Evolutionary conservation across 2,113 vertebrate species (phyloP), one percentile per base, ranked within the genome.

Genomic region (Lota lota): DNA sequence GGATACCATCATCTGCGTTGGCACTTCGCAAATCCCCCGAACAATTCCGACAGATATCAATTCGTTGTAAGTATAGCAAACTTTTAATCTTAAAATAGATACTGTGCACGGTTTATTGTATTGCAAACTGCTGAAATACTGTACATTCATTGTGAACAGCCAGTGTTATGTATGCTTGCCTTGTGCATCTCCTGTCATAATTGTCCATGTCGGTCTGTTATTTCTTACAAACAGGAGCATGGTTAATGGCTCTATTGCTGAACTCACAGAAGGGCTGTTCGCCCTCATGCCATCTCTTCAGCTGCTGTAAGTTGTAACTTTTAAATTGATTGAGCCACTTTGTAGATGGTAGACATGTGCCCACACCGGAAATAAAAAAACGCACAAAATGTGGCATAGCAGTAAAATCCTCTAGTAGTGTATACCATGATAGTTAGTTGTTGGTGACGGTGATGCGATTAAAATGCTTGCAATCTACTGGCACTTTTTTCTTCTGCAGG

Each of bases 261-360:
- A 98, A 91, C 94, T 98, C 74, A 94, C 94, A 83, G 96, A 98
- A 86, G 94, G 93, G 54, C 96, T 96, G 94, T 98, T 99, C 87
- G 92, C 95, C 28, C 95, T 98, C 53, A 93, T 99, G 91, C 96
- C 97, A 59, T 96, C 95, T 65, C 87, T 98, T 75, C 96, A 98
- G 89, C 88, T 99, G 83, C 87, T 99, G 97, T 98, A 87, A 98
- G 97, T 90, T 47, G 18, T 11, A 1, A 28, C 17, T 19, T 20
- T 12, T 59, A 11, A 18, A 21, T 61, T 22, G 20, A 24, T 4
- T 61, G 16, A 22, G 28, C 4, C 28, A 33, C 28, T 33, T 33
- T 33, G 7, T 6, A 33, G 28, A 33, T 33, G 28, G 28, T 5
- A 33, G 28, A 33, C 28, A 28, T 28, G 28, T 28, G 28, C 28